Conservation (phyloP, 2,797 vertebrate species). For the Pantherophis alleghaniensis region DNA sequence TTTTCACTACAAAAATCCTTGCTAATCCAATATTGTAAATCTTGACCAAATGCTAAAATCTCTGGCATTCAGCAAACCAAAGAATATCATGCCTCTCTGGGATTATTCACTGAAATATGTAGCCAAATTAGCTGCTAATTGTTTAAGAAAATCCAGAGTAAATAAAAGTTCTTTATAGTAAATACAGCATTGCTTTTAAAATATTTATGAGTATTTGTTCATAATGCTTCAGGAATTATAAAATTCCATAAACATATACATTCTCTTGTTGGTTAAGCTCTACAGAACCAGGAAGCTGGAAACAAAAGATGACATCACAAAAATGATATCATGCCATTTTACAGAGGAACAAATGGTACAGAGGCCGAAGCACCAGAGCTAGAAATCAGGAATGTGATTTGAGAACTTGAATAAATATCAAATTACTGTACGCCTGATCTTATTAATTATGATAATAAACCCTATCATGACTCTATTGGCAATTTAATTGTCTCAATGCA, state of each 20-base stretch:
- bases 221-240: neutral
- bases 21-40: constrained; percentile 18
- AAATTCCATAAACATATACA: neutral
- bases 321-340: neutral
- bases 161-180: neutral
- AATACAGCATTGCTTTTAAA: too few species aligned
- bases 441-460: neutral
- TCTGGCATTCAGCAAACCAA: constrained; percentile 37
- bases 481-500: neutral
- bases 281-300: neutral
- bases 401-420: neutral
- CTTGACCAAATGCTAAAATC: constrained; percentile 22
- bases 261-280: neutral
- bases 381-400: neutral
- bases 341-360: neutral
- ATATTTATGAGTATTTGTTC: neutral
- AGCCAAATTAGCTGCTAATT: constrained; percentile 32
- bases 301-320: neutral
- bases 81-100: constrained; percentile 34
- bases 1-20: constrained; percentile 33
- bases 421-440: neutral
- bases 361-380: neutral
- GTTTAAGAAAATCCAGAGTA: neutral
- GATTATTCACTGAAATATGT: constrained; percentile 30
- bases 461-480: neutral